phyloP scores from a whole-genome alignment of 2,113 vertebrate species.

The Vanacampus margaritifer region DNA sequence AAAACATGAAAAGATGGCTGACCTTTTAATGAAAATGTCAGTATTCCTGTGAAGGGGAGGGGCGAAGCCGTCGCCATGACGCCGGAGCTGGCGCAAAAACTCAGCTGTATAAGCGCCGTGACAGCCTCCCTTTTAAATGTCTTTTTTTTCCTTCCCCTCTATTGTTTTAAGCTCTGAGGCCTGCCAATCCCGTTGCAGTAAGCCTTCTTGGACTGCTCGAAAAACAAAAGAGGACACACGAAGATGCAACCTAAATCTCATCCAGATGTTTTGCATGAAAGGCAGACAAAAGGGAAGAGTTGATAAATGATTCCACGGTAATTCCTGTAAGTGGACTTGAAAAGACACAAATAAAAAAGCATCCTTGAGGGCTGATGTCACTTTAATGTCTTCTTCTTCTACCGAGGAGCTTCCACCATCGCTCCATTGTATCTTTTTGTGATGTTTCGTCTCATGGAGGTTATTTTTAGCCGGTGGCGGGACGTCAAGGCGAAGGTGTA shows the following conservation, averaged over 20 bases:
- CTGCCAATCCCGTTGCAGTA: slow-evolving; percentile 5
- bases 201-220: slow-evolving; percentile 1
- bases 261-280: slow-evolving; percentile 28
- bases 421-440: slow-evolving; percentile 59
- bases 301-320: slow-evolving; percentile 36
- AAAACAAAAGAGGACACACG: slow-evolving; percentile 8
- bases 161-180: not conserved
- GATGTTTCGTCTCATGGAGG: slow-evolving; percentile 56
- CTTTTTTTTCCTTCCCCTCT: slow-evolving; percentile 29
- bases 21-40: slow-evolving; percentile 86
- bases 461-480: slow-evolving; percentile 63
- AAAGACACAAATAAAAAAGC: slow-evolving; percentile 37
- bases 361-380: slow-evolving; percentile 47
- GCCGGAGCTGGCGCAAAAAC: slow-evolving; percentile 55
- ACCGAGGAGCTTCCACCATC: slow-evolving; percentile 44
- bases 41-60: slow-evolving; percentile 62
- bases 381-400: slow-evolving; percentile 60
- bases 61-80: slow-evolving; percentile 46
- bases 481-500: slow-evolving; percentile 71
- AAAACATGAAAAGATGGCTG: slow-evolving; percentile 80
- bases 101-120: slow-evolving; percentile 44
- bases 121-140: slow-evolving; percentile 39
- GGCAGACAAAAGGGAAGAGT: slow-evolving; percentile 16
- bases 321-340: slow-evolving; percentile 42
- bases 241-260: slow-evolving; percentile 14